A percentile compares a stretch with the other conserved stretches of the same genome.
phyloP scores from a whole-genome alignment of 2,888 invertebrate species.

The Boloria selene region DNA sequence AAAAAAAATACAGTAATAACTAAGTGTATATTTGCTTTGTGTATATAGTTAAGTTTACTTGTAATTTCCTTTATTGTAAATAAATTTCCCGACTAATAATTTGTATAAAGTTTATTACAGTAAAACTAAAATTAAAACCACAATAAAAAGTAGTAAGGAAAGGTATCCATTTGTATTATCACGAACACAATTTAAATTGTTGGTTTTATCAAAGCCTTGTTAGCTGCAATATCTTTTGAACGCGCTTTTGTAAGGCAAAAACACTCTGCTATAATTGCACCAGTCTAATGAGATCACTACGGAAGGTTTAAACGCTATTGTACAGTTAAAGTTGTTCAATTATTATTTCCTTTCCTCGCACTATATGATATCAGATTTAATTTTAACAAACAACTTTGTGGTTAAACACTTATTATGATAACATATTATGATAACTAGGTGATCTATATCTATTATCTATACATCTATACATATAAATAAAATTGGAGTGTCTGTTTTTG shows the following conservation, averaged over 20 bases:
- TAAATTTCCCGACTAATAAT: no score
- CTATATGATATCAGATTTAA: neutral
- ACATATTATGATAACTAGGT: no score
- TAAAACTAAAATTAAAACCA: neutral
- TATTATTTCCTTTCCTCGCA: conserved; percentile 19
- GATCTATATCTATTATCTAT: no score
- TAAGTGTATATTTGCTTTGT: no score
- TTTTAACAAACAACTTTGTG: neutral
- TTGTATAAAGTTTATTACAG: no score
- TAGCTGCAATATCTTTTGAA: conserved; percentile 28
- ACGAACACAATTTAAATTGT: conserved; percentile 13
- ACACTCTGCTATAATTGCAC: conserved; percentile 34
- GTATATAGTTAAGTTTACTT: no score
- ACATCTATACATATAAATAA: no score
- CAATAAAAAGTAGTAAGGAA: neutral
- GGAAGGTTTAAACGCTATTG: conserved; percentile 30
- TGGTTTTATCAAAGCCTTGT: conserved; percentile 18
- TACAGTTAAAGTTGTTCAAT: conserved; percentile 19
- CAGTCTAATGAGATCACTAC: conserved; percentile 33
- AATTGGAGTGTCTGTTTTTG: no score
- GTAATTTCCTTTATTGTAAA: no score
- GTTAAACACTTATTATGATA: no score
- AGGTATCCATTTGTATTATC: conserved; percentile 11
- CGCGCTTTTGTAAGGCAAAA: conserved; percentile 31
- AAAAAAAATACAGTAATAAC: no score